Conservation (phyloP, 2,888 invertebrate species). For the Holacanthella duospinosa region DNA sequence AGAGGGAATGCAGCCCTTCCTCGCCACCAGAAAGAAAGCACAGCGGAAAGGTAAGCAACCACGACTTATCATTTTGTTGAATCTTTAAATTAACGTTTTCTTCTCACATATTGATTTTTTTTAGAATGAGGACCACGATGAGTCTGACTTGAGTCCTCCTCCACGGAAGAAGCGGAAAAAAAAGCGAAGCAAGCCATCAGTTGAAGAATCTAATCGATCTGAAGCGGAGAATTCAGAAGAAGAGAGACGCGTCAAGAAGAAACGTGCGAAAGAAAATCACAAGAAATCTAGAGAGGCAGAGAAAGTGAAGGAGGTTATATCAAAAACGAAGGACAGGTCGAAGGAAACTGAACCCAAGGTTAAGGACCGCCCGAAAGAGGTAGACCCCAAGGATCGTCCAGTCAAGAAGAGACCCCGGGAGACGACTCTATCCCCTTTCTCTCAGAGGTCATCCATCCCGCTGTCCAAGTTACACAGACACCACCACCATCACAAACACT, state of each 20-base stretch:
- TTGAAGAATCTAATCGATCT: constrained; percentile 27
- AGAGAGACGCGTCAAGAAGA: constrained; percentile 37
- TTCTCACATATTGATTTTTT: too few species aligned
- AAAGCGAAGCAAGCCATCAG: constrained; percentile 40
- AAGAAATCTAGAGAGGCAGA: too few species aligned
- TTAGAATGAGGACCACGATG: too few species aligned
- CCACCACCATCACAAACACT: constrained; percentile 4
- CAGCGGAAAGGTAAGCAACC: background rate
- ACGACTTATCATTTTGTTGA: too few species aligned
- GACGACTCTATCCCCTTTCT: background rate
- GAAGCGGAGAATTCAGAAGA: constrained; percentile 7
- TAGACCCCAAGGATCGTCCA: constrained; percentile 2
- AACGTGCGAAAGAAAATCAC: constrained; percentile 31
- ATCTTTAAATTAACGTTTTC: too few species aligned
- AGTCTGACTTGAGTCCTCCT: background rate
- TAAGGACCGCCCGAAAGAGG: constrained; percentile 40
- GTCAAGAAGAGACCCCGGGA: constrained; percentile 3
- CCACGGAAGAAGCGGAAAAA: constrained; percentile 45
- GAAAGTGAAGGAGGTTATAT: too few species aligned
- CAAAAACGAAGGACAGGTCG: too few species aligned
- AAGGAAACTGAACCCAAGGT: background rate
- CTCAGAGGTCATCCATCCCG: background rate
- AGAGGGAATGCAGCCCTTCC: background rate
- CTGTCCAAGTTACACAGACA: background rate
- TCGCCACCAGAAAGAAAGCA: background rate